Conservation (phyloP, 2,797 vertebrate species). For the Alcedo atthis region DNA sequence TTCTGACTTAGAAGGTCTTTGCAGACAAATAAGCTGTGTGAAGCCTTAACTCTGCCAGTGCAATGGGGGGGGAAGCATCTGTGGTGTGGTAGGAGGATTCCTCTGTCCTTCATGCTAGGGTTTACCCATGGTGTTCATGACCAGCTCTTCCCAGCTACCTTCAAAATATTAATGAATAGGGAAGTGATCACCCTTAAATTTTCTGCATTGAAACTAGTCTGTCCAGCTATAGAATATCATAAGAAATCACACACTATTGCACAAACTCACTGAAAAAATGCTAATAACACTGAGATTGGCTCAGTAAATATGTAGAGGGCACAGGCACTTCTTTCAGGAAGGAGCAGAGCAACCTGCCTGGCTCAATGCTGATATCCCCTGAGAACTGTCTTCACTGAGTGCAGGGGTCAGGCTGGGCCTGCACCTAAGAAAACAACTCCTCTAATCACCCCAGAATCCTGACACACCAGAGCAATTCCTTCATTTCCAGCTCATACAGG, state of each 20-base stretch:
- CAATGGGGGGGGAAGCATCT: not conserved
- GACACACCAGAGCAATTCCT: not conserved
- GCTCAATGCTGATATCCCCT: not conserved
- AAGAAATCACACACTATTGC: not conserved
- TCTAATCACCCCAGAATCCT: constrained; percentile 11
- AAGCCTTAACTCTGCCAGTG: not conserved
- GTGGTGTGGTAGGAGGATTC: not conserved
- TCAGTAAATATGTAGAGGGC: not conserved
- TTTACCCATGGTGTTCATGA: not conserved
- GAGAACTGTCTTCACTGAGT: not conserved
- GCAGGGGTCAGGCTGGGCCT: not conserved
- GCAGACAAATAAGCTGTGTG: not conserved
- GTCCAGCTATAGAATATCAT: not conserved
- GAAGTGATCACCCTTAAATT: not conserved
- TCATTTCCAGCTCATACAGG: constrained; percentile 53
- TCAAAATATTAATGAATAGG: not conserved
- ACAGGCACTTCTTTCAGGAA: not conserved
- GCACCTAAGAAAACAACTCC: constrained; percentile 1
- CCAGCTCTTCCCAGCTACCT: not conserved
- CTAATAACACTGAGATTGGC: not conserved
- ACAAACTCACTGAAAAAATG: not conserved
- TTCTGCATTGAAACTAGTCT: not conserved
- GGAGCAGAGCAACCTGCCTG: not conserved
- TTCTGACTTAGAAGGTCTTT: not conserved
- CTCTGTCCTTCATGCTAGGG: not conserved